Base-by-base conservation (phyloP, 2,888 invertebrate genomes). In the Andrena praecox region DNA sequence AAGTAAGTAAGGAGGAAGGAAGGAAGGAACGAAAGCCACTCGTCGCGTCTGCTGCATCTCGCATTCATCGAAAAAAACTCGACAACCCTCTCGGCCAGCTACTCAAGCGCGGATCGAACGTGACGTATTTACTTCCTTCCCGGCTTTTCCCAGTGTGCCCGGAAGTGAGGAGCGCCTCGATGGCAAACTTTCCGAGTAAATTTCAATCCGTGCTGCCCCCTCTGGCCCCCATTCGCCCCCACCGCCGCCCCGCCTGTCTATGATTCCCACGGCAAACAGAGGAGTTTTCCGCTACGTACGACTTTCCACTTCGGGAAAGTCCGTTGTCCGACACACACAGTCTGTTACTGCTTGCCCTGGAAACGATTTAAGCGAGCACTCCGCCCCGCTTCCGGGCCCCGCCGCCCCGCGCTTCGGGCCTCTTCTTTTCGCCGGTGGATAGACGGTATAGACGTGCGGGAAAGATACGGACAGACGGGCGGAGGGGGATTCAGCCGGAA, bases 131-230 rank as follows among this genome's bases (percentile, higher is more conserved):
- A 83, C 77, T 70, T 77, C 74, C 70, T 54, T 63, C 42, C 66
- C 69, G 62, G 71, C 73, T 66, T 72, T 81, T 67, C 69, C 48
- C 42, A 59, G 27, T 27, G 27, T 24, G 66, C 78, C 62, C 68
- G 72, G 56, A 74, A 78, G 50, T 60, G 56, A 67, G 64, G 29
- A 52, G 64, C 48, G 62, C 69, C 72, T 27, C 77, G 64, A 42
- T 71, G 68, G 70, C 77, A 75, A 84, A 84, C 72, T 82, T 84
- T 78, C 62, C 82, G 74, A 82, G 82, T 84, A 82, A 84, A 84
- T 82, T 82, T 84, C 84, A 70, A 78, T 84, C 71, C 75, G 63
- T 64, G 76, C 73, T 81, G 73, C 82, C 71, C 68, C 56, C 52
- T 33, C 77, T 33, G 31, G 31, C 71, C 33, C 42, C 42, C 42